Evolutionary conservation across 2,888 invertebrate species (phyloP).

Genomic region (Drosophila merina): DNA sequence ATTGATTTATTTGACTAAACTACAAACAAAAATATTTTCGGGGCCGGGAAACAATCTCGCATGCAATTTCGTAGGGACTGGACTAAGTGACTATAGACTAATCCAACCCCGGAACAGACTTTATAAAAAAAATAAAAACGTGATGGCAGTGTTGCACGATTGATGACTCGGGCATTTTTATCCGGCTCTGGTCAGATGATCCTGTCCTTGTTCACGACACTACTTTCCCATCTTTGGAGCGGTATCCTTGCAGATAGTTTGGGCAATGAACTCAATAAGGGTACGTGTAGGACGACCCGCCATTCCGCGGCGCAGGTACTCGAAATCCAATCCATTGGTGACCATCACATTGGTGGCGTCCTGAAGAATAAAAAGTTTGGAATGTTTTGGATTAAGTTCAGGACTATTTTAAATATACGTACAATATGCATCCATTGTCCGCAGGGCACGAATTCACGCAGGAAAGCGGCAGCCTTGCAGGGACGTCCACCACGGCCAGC

Average conservation of each 20-base stretch:
- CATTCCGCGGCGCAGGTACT: slow-evolving; percentile 88
- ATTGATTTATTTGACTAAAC: neutral
- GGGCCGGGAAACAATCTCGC: slow-evolving; percentile 19
- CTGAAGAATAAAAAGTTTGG: slow-evolving; percentile 54
- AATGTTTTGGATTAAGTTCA: too few species aligned
- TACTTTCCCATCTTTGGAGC: slow-evolving; percentile 77
- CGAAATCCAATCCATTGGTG: slow-evolving; percentile 87
- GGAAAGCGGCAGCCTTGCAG: slow-evolving; percentile 91
- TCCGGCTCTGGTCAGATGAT: neutral
- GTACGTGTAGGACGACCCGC: slow-evolving; percentile 92
- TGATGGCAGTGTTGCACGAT: neutral
- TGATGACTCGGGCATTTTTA: neutral
- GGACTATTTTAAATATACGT: slow-evolving; percentile 23
- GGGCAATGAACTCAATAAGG: slow-evolving; percentile 88
- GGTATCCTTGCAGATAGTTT: slow-evolving; percentile 84
- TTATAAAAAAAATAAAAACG: slow-evolving; percentile 1
- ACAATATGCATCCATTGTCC: slow-evolving; percentile 91
- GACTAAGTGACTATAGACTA: slow-evolving; percentile 17
- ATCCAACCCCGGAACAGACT: slow-evolving; percentile 10
- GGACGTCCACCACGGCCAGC: slow-evolving; percentile 85
- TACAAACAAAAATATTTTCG: slow-evolving; percentile 15
- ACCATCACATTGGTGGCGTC: slow-evolving; percentile 91
- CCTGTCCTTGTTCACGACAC: neutral
- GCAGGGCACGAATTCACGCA: slow-evolving; percentile 89
- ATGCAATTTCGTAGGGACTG: slow-evolving; percentile 19